Conservation (phyloP, 2,888 invertebrate genomes). For the Diarsia rubi region DNA sequence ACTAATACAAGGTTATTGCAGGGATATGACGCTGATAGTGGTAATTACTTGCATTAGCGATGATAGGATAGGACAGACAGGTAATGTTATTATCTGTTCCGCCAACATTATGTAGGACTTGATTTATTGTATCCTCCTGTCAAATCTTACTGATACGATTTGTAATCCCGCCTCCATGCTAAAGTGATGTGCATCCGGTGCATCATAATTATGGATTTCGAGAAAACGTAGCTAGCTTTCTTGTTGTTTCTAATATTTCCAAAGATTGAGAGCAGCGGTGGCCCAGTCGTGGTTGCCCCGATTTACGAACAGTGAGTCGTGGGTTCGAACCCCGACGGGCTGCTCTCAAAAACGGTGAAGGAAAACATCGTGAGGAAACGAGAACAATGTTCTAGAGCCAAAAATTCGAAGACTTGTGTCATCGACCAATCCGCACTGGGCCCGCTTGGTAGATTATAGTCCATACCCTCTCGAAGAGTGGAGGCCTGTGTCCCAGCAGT, state of each 20-base stretch:
- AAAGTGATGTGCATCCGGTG: background rate
- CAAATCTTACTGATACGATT: conserved; percentile 25
- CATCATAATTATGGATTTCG: background rate
- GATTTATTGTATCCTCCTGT: conserved; percentile 35
- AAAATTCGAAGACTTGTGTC: too few species aligned
- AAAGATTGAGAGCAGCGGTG: too few species aligned
- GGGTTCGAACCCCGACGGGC: too few species aligned
- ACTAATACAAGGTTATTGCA: conserved; percentile 77
- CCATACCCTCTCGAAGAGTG: too few species aligned
- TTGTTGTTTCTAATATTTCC: background rate
- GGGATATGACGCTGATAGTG: conserved; percentile 68
- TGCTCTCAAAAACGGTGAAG: too few species aligned
- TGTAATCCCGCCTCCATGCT: background rate
- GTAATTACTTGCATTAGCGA: conserved; percentile 63
- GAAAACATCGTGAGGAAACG: too few species aligned
- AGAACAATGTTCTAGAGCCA: too few species aligned
- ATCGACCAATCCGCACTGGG: too few species aligned
- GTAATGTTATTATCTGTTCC: conserved; percentile 42
- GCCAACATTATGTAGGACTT: conserved; percentile 31
- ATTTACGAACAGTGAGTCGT: too few species aligned
- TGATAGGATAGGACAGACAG: conserved; percentile 26
- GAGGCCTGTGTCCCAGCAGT: too few species aligned
- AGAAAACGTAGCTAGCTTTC: background rate
- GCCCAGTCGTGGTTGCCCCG: too few species aligned
- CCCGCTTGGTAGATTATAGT: too few species aligned